These are phyloP conservation scores for Psilopogon haemacephalus DNA, from an alignment of 2,113 vertebrate genomes.

Conservation along the genomic window DNA sequence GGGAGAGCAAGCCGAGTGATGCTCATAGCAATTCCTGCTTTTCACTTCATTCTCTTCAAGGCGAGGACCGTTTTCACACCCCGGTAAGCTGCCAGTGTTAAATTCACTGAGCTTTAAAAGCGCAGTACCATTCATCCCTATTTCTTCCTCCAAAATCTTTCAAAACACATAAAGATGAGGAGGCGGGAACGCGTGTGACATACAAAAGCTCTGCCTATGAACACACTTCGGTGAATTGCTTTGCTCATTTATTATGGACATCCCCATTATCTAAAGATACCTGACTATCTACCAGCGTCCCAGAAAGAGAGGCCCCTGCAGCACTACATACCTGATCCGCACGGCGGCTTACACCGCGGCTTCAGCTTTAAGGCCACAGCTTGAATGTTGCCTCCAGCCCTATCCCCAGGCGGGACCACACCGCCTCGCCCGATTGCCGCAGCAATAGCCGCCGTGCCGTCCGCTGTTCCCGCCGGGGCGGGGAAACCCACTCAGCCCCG, in stretches of 20 bases:
- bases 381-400: neutral
- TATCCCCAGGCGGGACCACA: neutral
- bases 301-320: neutral
- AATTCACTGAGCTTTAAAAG: neutral
- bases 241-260: neutral
- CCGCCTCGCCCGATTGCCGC: neutral
- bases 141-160: neutral
- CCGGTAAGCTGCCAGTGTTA: neutral
- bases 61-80: neutral
- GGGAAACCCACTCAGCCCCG: neutral
- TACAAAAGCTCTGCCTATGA: neutral
- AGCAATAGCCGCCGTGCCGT: neutral
- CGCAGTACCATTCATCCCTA: neutral
- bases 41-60: neutral
- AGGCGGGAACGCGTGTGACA: neutral
- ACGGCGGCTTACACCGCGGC: accelerated
- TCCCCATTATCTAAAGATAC: neutral
- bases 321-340: accelerated
- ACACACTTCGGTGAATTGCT: neutral
- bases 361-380: too few species aligned
- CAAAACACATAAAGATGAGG: neutral
- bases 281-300: neutral
- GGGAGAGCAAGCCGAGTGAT: neutral
- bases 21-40: neutral
- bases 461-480: neutral